phyloP scores from a whole-genome alignment of 2,888 invertebrate genomes.

The Synergus laeviventris region DNA sequence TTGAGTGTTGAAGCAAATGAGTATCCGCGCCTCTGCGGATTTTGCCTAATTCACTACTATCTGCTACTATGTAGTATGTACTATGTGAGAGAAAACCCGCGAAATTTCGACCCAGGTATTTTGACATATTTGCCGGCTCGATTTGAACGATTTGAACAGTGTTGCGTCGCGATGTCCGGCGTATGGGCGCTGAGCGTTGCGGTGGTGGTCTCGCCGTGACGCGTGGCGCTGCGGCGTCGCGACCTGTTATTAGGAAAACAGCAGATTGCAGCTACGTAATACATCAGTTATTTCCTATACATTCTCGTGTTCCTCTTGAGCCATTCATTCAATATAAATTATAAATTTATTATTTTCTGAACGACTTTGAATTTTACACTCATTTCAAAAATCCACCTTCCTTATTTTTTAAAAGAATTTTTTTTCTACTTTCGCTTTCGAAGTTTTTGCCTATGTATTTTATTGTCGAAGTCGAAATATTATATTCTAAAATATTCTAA shows the following conservation, averaged over 20 bases:
- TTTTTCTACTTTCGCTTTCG: too few species aligned
- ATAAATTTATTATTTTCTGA: conserved; percentile 3
- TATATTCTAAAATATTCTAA: too few species aligned
- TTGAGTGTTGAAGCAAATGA: not conserved
- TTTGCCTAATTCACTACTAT: not conserved
- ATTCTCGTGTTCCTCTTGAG: not conserved
- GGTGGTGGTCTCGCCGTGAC: conserved; percentile 73
- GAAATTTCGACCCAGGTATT: too few species aligned
- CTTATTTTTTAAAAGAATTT: too few species aligned
- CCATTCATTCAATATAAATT: not conserved
- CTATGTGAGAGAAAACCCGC: too few species aligned
- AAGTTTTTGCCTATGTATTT: too few species aligned
- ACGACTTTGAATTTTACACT: conserved; percentile 13
- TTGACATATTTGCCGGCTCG: conserved; percentile 41
- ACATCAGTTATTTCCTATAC: not conserved
- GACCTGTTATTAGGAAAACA: conserved; percentile 66
- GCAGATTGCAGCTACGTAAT: conserved; percentile 40
- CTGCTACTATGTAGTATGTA: not conserved
- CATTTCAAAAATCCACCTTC: too few species aligned
- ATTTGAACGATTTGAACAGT: conserved; percentile 51
- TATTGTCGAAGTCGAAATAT: too few species aligned
- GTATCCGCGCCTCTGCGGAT: not conserved
- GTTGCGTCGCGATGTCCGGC: conserved; percentile 67
- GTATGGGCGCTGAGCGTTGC: conserved; percentile 70
- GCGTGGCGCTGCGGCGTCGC: conserved; percentile 75